phyloP scores from a whole-genome alignment of 2,888 invertebrate species.

The Polymixis lichenea region DNA sequence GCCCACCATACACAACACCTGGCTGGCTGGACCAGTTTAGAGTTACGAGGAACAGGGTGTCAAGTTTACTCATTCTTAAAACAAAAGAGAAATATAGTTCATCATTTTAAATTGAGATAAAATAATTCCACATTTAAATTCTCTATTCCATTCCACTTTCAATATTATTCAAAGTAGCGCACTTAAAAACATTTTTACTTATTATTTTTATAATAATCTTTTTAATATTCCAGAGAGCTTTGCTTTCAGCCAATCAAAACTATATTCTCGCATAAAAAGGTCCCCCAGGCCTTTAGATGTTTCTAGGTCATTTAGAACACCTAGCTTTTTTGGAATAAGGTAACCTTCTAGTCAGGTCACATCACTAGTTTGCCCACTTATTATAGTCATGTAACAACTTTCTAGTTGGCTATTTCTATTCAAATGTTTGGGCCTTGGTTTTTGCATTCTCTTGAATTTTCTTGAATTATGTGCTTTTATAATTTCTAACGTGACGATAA shows the following conservation, averaged over 20 bases:
- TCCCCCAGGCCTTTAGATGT: neutral
- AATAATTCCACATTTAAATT: neutral
- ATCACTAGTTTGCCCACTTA: conserved; percentile 18
- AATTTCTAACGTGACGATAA: too few species aligned
- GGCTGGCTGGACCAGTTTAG: too few species aligned
- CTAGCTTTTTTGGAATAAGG: conserved; percentile 18
- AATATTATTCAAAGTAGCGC: neutral
- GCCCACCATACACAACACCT: too few species aligned
- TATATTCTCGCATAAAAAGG: conserved; percentile 4
- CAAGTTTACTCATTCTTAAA: too few species aligned
- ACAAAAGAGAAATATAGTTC: neutral
- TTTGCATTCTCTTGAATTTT: too few species aligned
- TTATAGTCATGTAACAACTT: conserved; percentile 17
- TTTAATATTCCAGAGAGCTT: conserved; percentile 26
- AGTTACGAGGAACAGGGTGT: too few species aligned
- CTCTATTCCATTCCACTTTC: neutral
- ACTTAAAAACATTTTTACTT: neutral
- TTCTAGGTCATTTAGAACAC: conserved; percentile 35
- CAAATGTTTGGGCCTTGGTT: neutral
- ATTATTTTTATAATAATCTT: neutral
- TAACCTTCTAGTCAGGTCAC: conserved; percentile 29
- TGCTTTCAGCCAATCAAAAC: conserved; percentile 1
- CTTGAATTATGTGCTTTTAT: too few species aligned
- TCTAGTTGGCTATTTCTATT: neutral
- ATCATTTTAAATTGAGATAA: neutral